A percentile compares a stretch with the other conserved stretches of the same genome.
phyloP scores from a whole-genome alignment of 2,888 invertebrate species.

The Dasysyrphus albostriatus region DNA sequence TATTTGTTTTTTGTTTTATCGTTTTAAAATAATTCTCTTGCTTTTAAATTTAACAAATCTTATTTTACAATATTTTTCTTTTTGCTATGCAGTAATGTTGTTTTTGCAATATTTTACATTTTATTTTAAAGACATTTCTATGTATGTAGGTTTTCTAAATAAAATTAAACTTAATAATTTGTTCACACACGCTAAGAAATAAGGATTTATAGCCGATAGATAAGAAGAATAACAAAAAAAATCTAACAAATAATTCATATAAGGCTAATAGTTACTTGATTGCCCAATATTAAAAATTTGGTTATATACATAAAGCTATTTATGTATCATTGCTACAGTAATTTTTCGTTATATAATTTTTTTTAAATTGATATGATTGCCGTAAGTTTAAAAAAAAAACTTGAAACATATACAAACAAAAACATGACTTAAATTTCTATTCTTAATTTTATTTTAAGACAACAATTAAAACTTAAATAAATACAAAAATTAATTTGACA shows the following conservation, averaged over 20 bases:
- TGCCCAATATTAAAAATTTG: slow-evolving; percentile 37
- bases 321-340: slow-evolving; percentile 21
- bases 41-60: slow-evolving; percentile 49
- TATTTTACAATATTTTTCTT: slow-evolving; percentile 47
- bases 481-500: neutral
- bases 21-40: slow-evolving; percentile 57
- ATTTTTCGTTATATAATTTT: neutral
- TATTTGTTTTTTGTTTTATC: slow-evolving; percentile 23
- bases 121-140: slow-evolving; percentile 29
- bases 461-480: neutral
- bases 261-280: slow-evolving; percentile 41
- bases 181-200: neutral
- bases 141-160: neutral
- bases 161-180: slow-evolving; percentile 9
- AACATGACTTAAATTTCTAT: neutral
- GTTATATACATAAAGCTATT: slow-evolving; percentile 34
- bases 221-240: neutral
- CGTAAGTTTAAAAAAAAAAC: neutral
- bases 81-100: slow-evolving; percentile 25
- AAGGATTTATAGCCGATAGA: slow-evolving; percentile 9
- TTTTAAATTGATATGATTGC: slow-evolving; percentile 35
- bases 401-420: neutral
- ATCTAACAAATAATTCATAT: neutral
- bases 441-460: neutral
- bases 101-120: slow-evolving; percentile 1